phyloP scores from a whole-genome alignment of 2,797 vertebrate species.

The Spinus pinus region DNA sequence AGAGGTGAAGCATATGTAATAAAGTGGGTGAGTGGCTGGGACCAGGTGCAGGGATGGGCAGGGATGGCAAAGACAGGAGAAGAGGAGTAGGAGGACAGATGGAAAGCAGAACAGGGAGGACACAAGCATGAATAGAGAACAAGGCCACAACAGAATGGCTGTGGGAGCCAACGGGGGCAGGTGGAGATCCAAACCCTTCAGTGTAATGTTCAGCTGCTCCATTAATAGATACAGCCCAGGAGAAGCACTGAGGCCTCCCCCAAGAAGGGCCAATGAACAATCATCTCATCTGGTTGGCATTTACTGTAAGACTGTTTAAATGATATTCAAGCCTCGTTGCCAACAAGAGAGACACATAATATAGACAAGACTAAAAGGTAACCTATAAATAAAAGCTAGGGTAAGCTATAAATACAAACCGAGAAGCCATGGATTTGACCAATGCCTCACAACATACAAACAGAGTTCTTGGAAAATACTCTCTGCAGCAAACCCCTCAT shows the following conservation, averaged over 20 bases:
- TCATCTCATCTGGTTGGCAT: constrained; percentile 5
- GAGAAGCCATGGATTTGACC: constrained; percentile 12
- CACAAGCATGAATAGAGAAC: neutral
- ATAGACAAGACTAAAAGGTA: constrained; percentile 32
- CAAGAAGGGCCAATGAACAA: neutral
- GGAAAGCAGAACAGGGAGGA: neutral
- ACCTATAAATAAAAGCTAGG: constrained; percentile 51
- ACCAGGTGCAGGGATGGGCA: neutral
- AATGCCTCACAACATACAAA: neutral
- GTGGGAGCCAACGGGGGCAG: neutral
- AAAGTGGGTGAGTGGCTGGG: neutral
- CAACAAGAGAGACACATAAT: constrained; percentile 32
- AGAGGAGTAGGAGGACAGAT: neutral
- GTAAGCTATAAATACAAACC: constrained; percentile 40
- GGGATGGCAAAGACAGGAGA: neutral
- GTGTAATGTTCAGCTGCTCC: neutral
- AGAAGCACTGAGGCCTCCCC: neutral
- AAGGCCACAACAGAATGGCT: neutral
- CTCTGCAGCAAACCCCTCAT: neutral
- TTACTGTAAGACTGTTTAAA: constrained; percentile 32
- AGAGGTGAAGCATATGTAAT: neutral
- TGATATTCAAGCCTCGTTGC: neutral
- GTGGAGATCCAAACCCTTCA: neutral
- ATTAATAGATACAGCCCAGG: constrained; percentile 36
- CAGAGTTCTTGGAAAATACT: neutral